These are phyloP conservation scores for Drosophila lutescens DNA, from an alignment of 2,888 invertebrate genomes.

Conservation along the genomic window DNA sequence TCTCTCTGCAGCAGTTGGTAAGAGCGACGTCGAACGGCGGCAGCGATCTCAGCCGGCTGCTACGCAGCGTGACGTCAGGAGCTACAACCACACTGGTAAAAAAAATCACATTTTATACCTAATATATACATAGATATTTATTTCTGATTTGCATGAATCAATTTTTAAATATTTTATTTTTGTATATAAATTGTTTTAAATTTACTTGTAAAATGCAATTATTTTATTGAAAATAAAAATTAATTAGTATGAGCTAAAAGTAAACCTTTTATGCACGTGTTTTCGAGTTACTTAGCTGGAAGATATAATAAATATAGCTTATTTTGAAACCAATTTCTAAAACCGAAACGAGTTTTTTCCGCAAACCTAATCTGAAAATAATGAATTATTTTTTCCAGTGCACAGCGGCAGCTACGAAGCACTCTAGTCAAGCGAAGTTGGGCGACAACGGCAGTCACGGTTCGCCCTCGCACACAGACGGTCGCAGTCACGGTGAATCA, in stretches of 20 bases:
- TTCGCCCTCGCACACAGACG: conserved; percentile 71
- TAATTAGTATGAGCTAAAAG: no score
- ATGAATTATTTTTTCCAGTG: not conserved
- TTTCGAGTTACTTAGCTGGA: no score
- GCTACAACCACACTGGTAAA: conserved; percentile 12
- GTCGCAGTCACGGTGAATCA: conserved; percentile 59
- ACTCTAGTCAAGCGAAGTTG: conserved; percentile 74
- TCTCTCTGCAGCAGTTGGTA: conserved; percentile 80
- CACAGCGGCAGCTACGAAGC: conserved; percentile 35
- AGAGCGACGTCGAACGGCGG: conserved; percentile 58
- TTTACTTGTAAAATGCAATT: no score
- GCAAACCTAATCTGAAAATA: not conserved
- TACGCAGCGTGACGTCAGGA: conserved; percentile 64
- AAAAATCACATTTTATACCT: not conserved
- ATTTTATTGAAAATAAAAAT: no score
- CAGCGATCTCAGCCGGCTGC: conserved; percentile 62
- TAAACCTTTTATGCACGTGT: no score
- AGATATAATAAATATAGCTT: no score
- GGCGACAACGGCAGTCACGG: conserved; percentile 60
- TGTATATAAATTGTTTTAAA: no score
- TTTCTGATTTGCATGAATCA: no score
- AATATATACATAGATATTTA: no score
- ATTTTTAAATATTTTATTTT: no score
- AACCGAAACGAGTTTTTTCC: no score
- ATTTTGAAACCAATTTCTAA: no score